Conservation (phyloP, 2,888 invertebrate genomes). For the Eupithecia abbreviata region DNA sequence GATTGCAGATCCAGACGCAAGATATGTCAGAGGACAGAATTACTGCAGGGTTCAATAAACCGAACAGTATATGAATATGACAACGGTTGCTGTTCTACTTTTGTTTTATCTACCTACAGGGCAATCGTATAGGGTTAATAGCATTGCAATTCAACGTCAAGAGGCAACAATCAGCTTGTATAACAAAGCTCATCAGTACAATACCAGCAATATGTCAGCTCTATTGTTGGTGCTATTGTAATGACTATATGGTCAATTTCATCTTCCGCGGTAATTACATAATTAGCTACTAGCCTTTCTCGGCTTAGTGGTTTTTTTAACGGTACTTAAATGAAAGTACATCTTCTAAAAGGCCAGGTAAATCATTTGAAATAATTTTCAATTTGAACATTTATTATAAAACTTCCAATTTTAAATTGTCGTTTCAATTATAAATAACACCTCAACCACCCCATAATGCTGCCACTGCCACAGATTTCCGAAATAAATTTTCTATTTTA, state of each 20-base stretch:
- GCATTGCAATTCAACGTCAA: conserved; percentile 23
- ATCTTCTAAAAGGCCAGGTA: too few relatives aligned
- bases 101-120: conserved; percentile 18
- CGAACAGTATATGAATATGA: conserved; percentile 25
- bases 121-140: conserved; percentile 19
- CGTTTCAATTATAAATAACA: too few relatives aligned
- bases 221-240: conserved; percentile 18
- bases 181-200: conserved; percentile 31
- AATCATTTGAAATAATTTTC: too few relatives aligned
- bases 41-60: conserved; percentile 37
- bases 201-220: conserved; percentile 7
- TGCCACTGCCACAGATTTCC: too few relatives aligned
- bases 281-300: neutral
- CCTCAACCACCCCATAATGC: too few relatives aligned
- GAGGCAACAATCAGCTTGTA: conserved; percentile 28
- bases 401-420: too few relatives aligned
- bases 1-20: conserved; percentile 42
- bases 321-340: neutral
- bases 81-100: conserved; percentile 23
- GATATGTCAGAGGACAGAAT: conserved; percentile 33
- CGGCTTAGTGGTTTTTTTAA: neutral
- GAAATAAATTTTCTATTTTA: too few relatives aligned
- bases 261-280: conserved; percentile 32
- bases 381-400: too few relatives aligned
- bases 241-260: conserved; percentile 41